These are phyloP conservation scores for Hippopotamus amphibius DNA, from an alignment of 2,113 vertebrate genomes.

Conservation along the genomic window DNA sequence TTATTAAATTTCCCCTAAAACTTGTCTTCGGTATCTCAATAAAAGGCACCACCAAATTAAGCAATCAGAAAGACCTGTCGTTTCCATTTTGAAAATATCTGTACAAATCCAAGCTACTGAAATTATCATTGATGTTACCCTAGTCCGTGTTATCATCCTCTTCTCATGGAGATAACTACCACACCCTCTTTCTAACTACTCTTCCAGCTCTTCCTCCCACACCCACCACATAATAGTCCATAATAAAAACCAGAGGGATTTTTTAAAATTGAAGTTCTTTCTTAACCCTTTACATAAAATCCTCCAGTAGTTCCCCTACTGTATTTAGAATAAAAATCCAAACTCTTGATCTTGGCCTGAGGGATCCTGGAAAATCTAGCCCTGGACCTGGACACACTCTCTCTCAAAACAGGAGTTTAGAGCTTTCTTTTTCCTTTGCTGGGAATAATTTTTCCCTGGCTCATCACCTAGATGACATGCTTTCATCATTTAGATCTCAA, in stretches of 20 bases:
- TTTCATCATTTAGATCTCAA: neutral
- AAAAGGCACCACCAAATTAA: neutral
- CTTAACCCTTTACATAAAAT: neutral
- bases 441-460: neutral
- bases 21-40: neutral
- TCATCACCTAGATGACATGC: neutral
- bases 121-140: neutral
- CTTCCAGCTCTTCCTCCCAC: neutral
- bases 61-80: neutral
- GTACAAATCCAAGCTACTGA: neutral
- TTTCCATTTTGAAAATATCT: neutral
- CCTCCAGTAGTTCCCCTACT: neutral
- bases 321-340: neutral
- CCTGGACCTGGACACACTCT: neutral
- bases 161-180: neutral
- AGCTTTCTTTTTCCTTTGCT: neutral
- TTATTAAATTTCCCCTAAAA: neutral
- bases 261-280: neutral
- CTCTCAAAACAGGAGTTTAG: neutral
- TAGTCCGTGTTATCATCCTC: too few relatives aligned
- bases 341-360: neutral
- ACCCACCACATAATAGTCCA: neutral
- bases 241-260: neutral
- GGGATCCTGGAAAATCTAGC: neutral
- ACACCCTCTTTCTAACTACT: neutral